Base-by-base conservation (phyloP, 2,113 vertebrate genomes). In the Vicugna pacos region DNA sequence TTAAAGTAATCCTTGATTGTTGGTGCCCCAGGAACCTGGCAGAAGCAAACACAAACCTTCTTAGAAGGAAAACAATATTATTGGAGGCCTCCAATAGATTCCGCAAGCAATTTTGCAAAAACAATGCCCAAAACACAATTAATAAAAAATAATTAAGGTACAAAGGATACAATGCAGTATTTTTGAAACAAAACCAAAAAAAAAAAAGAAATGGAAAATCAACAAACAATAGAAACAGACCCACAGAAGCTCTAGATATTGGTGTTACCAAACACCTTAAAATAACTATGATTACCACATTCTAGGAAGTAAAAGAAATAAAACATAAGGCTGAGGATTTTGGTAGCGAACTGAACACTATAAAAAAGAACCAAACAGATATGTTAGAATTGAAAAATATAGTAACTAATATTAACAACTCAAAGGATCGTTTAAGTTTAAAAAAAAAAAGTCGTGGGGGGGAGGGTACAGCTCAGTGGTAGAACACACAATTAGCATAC, bases 141-240 rank as follows among this genome's bases (percentile, higher is more conserved):
- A 52, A 93, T 8, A 52, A 93, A 72, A 93, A 93, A 38, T 20
- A 96, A 96, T 46, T 28, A 80, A 70, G 46, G 15, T 83, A 92
- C 28, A 58, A 77, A 75, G n/a, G 13, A 60, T 2, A 58, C 24
- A 58, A 92, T 89, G 46, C 17, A 38, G 1, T 60, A 69, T 70
- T 77, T 64, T 24, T 42, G 38, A 42, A 42, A 42, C 38, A 42
- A 42, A 42, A 42, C 38, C 38, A n/a, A 28, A 22, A 35, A 60
- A 19, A 32, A 75, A 48, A 54, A 4, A 56, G 30, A 62, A 76
- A 42, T 42, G 38, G 38, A 42, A 95, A 77, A 90, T 65, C 42
- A 69, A 58, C 65, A 14, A 89, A 72, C 24, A 52, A 38, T 5
- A 87, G 38, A 93, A 93, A 81, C 15, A n/a, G 28, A 82, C 8